Base-by-base conservation (phyloP, 2,113 vertebrate species). In the Cairina moschata region DNA sequence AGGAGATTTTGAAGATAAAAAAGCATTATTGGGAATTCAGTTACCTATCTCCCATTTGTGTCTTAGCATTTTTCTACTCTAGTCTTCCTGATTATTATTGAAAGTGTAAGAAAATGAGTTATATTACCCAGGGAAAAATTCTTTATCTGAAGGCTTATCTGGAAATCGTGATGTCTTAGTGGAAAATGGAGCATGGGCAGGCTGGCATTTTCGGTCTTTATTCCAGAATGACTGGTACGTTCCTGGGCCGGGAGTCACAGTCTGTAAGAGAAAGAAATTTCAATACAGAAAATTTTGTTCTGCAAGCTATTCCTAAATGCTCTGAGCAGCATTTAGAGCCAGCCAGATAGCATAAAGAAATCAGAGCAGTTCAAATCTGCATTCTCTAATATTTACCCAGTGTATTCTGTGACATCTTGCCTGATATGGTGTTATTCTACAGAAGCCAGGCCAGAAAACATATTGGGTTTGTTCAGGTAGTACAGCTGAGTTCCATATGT, bases 111-210 rank as follows among this genome's bases (percentile, higher is more conserved):
- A n/a, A 82, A 67, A 81, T 2, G 4, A 63, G 20, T 68, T 34
- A 1, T 20, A 6, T 95, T 97, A 99, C 99, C 99, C 98, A 17
- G 98, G 99, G 89, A 79, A 97, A 12, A 58, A 23, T 5, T 91
- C 90, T 6, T 22, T 80, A 3, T 95, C 86, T 63, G 38, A 13
- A 12, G 55, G 17, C 16, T 28, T 60, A 1, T 72, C 8, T 8
- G 86, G 52, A 93, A 98, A 98, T 54, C 98, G 98, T 25, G 94
- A 83, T 21, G 95, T 6, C 28, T 92, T 96, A 22, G 83, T 90
- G 91, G 91, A 97, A 86, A 99, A 99, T 3, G 98, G 98, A 25
- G 86, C 97, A 78, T 62, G 96, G 63, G 68, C 79, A n/a, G 98
- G 96, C 38, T 92, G 94, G 56, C 44, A 13, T 34, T 88, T 92